phyloP scores from a whole-genome alignment of 2,797 vertebrate species.

The Strix occidentalis region DNA sequence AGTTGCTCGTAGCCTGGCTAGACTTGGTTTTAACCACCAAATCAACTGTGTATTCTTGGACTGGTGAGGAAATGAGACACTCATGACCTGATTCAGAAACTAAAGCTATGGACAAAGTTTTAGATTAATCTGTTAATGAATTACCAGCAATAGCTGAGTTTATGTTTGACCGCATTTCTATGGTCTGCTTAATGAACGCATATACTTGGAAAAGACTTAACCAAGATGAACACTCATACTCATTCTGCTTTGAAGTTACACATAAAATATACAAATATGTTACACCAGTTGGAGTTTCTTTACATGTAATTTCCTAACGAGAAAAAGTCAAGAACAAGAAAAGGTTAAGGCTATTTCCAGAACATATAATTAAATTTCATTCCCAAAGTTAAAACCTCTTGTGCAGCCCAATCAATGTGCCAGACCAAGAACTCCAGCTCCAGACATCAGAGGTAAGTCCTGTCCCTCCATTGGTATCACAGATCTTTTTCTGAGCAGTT shows the following conservation, averaged over 20 bases:
- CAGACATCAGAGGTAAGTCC: not conserved
- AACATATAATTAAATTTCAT: not conserved
- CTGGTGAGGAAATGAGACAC: constrained; percentile 9
- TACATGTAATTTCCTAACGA: not conserved
- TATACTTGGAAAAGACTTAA: not conserved
- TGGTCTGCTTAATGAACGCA: not conserved
- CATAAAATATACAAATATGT: not conserved
- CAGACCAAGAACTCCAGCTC: not conserved
- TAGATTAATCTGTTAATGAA: constrained; percentile 13
- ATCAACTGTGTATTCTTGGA: not conserved
- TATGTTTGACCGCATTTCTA: constrained; percentile 24
- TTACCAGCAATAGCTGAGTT: not conserved
- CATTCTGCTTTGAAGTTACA: not conserved
- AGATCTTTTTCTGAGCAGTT: not conserved
- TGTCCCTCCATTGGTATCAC: not conserved
- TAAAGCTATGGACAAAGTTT: constrained; percentile 20
- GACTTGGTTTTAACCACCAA: not conserved
- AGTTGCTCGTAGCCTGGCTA: not conserved
- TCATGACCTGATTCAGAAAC: not conserved
- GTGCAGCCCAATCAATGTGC: not conserved
- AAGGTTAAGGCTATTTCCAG: not conserved
- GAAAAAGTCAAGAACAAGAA: not conserved
- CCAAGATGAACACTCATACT: not conserved
- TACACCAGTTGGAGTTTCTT: not conserved
- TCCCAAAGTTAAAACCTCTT: not conserved